phyloP scores from a whole-genome alignment of 2,888 invertebrate genomes.

The Dioctria rufipes region DNA sequence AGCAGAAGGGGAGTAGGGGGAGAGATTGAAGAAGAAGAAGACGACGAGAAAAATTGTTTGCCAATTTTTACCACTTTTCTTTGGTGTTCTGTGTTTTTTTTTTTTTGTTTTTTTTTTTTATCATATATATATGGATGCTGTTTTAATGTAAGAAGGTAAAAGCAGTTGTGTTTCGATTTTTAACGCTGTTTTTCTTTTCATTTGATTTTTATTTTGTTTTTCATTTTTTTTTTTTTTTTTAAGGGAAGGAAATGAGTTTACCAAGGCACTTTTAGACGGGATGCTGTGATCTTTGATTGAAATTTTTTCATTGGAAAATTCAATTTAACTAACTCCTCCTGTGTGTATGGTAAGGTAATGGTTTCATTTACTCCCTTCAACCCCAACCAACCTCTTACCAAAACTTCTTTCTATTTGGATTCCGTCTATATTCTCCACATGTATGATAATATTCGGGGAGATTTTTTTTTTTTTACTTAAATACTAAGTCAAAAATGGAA shows the following conservation, averaged over 20 bases:
- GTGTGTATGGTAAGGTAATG: background rate
- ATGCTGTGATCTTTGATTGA: slow-evolving; percentile 28
- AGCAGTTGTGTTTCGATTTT: no score
- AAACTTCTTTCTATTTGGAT: background rate
- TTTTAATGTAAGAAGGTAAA: no score
- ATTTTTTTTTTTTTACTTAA: background rate
- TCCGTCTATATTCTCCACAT: background rate
- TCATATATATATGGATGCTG: no score
- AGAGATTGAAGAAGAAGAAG: no score
- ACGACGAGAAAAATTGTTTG: background rate
- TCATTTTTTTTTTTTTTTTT: background rate
- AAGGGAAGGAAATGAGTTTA: slow-evolving; percentile 25
- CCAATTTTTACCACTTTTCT: background rate
- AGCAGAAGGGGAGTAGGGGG: no score
- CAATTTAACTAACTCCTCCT: slow-evolving; percentile 26
- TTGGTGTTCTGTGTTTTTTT: no score
- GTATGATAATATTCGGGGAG: background rate
- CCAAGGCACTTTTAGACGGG: slow-evolving; percentile 22
- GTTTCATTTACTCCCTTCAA: background rate
- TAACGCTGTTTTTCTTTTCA: no score
- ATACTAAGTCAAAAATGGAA: no score
- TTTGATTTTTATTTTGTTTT: background rate
- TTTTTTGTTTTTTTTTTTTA: no score
- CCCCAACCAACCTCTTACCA: no score
- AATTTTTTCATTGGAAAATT: slow-evolving; percentile 23